Evolutionary conservation across 2,888 invertebrate species (phyloP), one percentile per base, ranked within the genome.

Genomic region (Epirrita christyi): DNA sequence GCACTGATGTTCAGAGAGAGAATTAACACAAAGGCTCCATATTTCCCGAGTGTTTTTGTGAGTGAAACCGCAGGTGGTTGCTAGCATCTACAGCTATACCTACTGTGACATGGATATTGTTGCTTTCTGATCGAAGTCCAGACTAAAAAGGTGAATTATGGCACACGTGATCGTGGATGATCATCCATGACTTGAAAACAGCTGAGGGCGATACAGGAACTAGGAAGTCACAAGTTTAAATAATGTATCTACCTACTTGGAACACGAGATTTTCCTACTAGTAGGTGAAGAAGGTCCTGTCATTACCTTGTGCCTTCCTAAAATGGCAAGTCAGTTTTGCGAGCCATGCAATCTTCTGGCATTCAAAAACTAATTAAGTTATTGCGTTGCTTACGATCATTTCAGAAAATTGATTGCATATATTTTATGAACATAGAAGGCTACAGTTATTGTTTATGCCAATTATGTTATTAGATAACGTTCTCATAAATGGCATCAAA

Each of bases 251-350:
- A 21, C 21, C 21, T 21, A 21, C 2, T 3, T 3, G 21, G 6
- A 8, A 10, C 6, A 9, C 8, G 32, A 46, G 46, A 46, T 48
- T 48, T 40, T 28, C 32, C 48, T 49, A 9, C 27, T 11, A 37
- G 37, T n/a, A 15, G 28, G 11, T 45, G 43, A 8, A 11, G 34
- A 53, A 46, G 53, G 46, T 34, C 15, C 9, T 34, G n/a, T 21
- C 34, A 46, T 50, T 42, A 47, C 46, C 46, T 47, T 47, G 42
- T 11, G 7, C 15, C n/a, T 6, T 13, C 14, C 36, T 45, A 53
- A 54, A 42, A 54, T 47, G n/a, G 44, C 44, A 21, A 46, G 40
- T 9, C 6, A 8, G 8, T 32, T 21, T 21, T 21, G 21, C 21
- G 21, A 21, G 21, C 21, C 21, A 3, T 21, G 4, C 4, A 21